phyloP scores from a whole-genome alignment of 1,140 invertebrate species.

The Drosophila orena region DNA sequence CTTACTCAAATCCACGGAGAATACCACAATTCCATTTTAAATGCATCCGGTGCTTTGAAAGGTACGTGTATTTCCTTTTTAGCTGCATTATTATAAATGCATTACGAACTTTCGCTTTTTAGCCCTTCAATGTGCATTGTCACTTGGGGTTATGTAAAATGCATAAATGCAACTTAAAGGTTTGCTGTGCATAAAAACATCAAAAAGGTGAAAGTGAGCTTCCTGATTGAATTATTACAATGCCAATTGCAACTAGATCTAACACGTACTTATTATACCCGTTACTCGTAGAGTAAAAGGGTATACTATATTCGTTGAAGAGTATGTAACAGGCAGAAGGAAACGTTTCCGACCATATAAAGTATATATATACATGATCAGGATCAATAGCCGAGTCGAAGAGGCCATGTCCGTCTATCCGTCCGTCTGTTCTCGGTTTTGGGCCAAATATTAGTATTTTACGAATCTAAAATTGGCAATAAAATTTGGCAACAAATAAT shows the following conservation, averaged over 20 bases:
- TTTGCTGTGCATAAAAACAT: slow-evolving; percentile 7
- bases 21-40: background rate
- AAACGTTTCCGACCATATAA: too few relatives aligned
- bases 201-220: slow-evolving; percentile 6
- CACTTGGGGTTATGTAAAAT: slow-evolving; percentile 7
- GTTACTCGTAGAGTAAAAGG: too few relatives aligned
- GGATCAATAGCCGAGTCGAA: too few relatives aligned
- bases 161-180: slow-evolving; percentile 3
- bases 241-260: background rate
- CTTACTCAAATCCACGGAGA: background rate
- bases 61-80: background rate
- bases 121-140: slow-evolving; percentile 2
- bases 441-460: too few relatives aligned
- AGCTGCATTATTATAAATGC: slow-evolving; percentile 2
- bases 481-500: too few relatives aligned
- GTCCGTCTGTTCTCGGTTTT: too few relatives aligned
- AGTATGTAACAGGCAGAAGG: too few relatives aligned
- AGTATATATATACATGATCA: too few relatives aligned
- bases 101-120: slow-evolving; percentile 11
- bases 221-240: background rate
- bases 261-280: background rate
- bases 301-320: too few relatives aligned
- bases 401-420: too few relatives aligned
- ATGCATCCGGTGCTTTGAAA: background rate
- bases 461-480: too few relatives aligned